Percentiles rank a stretch among this genome's conserved stretches.
Conservation (phyloP, 1,140 invertebrate genomes). For the Proctacanthus coquilletti region DNA sequence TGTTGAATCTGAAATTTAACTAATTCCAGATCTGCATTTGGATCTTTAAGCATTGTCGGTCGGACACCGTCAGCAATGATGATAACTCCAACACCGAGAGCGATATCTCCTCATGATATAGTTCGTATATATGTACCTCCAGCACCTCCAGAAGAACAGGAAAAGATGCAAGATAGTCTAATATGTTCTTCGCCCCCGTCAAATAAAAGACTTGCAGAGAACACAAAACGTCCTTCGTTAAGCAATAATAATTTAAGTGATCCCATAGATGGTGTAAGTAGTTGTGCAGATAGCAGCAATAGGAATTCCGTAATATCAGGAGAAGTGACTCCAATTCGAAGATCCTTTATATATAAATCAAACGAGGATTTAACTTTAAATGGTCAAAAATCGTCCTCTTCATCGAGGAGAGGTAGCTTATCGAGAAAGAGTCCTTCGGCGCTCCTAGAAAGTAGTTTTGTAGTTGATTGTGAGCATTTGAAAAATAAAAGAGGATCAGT, state of each 20-base stretch:
- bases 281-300: background rate
- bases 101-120: conserved; percentile 7
- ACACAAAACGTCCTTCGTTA: background rate
- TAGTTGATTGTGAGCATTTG: conserved; percentile 7
- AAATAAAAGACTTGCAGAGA: background rate
- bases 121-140: conserved; percentile 8
- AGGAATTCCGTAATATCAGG: conserved; percentile 4
- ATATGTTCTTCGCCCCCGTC: background rate
- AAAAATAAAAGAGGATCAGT: background rate
- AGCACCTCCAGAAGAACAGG: conserved; percentile 4
- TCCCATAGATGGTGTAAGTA: background rate
- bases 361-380: conserved; percentile 2
- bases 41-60: conserved; percentile 3
- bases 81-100: conserved; percentile 6
- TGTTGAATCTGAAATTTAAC: too few relatives aligned
- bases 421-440: conserved; percentile 5
- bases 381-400: conserved; percentile 3
- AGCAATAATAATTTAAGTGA: too few relatives aligned
- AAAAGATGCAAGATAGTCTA: too few relatives aligned
- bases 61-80: conserved; percentile 4
- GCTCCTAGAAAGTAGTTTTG: conserved; percentile 1
- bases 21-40: conserved; percentile 4
- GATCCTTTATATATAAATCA: conserved; percentile 1
- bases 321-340: conserved; percentile 2
- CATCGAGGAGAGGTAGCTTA: conserved; percentile 6